Conservation (phyloP, 2,888 invertebrate species). For the Drosophila lutescens region DNA sequence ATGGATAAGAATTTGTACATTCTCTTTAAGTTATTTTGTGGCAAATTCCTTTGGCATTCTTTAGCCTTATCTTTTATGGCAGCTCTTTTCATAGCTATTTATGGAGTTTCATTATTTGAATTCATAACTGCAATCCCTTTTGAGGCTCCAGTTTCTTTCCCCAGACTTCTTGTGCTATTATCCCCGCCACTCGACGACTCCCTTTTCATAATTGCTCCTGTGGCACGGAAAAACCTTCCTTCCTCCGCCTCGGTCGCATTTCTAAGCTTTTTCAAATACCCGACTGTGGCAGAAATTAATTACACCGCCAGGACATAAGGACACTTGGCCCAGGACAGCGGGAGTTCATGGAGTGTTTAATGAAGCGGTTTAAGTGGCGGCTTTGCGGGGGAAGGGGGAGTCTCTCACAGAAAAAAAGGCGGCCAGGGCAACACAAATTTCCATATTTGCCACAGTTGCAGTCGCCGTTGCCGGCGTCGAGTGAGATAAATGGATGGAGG, state of each 20-base stretch:
- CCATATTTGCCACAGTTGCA: slow-evolving; percentile 55
- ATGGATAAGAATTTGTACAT: background rate
- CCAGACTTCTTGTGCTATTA: slow-evolving; percentile 25
- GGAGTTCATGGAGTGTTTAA: slow-evolving; percentile 68
- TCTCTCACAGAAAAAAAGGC: slow-evolving; percentile 15
- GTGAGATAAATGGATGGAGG: slow-evolving; percentile 70
- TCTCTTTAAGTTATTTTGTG: background rate
- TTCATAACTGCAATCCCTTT: slow-evolving; percentile 2
- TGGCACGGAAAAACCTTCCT: slow-evolving; percentile 21
- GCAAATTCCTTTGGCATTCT: background rate
- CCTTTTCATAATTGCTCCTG: slow-evolving; percentile 49
- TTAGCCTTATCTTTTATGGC: background rate
- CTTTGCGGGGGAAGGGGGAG: background rate
- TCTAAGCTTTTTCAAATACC: slow-evolving; percentile 47
- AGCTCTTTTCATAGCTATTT: background rate
- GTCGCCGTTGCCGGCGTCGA: slow-evolving; percentile 50
- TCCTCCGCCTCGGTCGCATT: slow-evolving; percentile 36
- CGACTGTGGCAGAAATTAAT: slow-evolving; percentile 73
- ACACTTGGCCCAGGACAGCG: slow-evolving; percentile 51
- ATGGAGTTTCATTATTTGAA: slow-evolving; percentile 4
- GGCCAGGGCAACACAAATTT: slow-evolving; percentile 56
- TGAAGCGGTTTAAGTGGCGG: slow-evolving; percentile 67
- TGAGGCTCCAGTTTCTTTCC: slow-evolving; percentile 12
- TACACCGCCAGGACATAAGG: slow-evolving; percentile 69
- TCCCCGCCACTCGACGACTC: slow-evolving; percentile 32